Base-by-base conservation (phyloP, 1,140 invertebrate species). In the Scaptomyza pallida region DNA sequence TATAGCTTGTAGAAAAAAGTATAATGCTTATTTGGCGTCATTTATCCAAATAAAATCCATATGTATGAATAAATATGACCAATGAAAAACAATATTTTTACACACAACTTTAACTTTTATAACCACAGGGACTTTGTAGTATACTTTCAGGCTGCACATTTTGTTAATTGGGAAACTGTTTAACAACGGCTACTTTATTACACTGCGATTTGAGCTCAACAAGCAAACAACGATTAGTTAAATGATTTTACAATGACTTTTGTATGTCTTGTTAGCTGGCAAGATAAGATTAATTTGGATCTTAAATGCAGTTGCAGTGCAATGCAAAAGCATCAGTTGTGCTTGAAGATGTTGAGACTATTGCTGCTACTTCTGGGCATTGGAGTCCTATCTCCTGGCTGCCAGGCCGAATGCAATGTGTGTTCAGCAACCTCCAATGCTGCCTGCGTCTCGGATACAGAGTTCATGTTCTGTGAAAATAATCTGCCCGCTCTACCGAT, bases 371-470 rank as follows among this genome's bases (percentile, higher is more conserved):
- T 65, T 1, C 13, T 68, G 56, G 45, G 45, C 2, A 15, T 44
- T 10, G 12, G 37, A 9, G 16, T 68, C 64, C 45, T 60, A 15
- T 44, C 19, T 2, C 33, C 33, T n/a, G 33, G 33, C n/a, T 44
- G 55, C 16, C 37, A 19, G 41, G 40, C 56, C 9, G 64, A 68
- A 1, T 68, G 64, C n/a, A 68, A 68, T 21, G n/a, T 59, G n/a
- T 68, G 64, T 13, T 44, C 47, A 1, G 3, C 37, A 23, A 0
- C 5, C 2, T 35, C 64, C 0, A 60, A 60, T 40, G 26, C 17
- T 30, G 65, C 65, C 21, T 69, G 65, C 15, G 21, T 62, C 12
- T 62, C 65, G 15, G 10, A 62, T 5, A 54, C 65, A 5, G 41
- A 61, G 33, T 69, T 52, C 6, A 26, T 44, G 43, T 52, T 71